These are phyloP conservation scores for Agrochola macilenta DNA, from an alignment of 2,888 invertebrate species.

Conservation along the genomic window DNA sequence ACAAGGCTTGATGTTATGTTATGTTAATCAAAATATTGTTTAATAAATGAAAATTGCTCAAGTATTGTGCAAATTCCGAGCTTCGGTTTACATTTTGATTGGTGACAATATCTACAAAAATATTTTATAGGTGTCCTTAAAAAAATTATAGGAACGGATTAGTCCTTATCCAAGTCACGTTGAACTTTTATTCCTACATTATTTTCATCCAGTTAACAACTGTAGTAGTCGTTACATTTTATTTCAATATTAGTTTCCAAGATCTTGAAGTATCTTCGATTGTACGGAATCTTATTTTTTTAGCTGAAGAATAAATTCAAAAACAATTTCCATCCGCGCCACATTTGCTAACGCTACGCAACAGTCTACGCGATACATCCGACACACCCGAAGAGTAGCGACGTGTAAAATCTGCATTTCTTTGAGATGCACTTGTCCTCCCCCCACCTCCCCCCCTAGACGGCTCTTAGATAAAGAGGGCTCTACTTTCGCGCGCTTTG, in stretches of 20 bases:
- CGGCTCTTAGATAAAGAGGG: constrained; percentile 89
- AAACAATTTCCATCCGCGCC: background rate
- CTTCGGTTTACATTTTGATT: background rate
- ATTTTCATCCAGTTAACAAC: background rate
- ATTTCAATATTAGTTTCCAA: background rate
- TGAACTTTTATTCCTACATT: background rate
- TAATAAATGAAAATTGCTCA: background rate
- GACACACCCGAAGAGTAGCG: constrained; percentile 88
- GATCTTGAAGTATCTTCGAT: background rate
- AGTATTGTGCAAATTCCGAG: background rate
- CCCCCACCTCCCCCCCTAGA: constrained; percentile 74
- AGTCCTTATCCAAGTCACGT: background rate
- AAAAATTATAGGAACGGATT: background rate
- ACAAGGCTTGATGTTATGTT: too few relatives aligned
- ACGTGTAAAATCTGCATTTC: constrained; percentile 91
- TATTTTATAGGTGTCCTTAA: background rate
- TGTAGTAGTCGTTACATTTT: background rate
- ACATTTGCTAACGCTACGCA: constrained; percentile 73
- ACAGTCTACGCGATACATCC: constrained; percentile 81
- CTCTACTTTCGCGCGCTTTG: constrained; percentile 89
- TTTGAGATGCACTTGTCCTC: constrained; percentile 90
- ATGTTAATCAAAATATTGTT: background rate
- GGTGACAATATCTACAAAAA: background rate
- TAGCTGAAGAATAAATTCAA: background rate
- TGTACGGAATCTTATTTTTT: background rate